Evolutionary conservation across 2,888 invertebrate species (phyloP), one percentile per base, ranked within the genome.

Genomic region (Eucriotettix oculatus): DNA sequence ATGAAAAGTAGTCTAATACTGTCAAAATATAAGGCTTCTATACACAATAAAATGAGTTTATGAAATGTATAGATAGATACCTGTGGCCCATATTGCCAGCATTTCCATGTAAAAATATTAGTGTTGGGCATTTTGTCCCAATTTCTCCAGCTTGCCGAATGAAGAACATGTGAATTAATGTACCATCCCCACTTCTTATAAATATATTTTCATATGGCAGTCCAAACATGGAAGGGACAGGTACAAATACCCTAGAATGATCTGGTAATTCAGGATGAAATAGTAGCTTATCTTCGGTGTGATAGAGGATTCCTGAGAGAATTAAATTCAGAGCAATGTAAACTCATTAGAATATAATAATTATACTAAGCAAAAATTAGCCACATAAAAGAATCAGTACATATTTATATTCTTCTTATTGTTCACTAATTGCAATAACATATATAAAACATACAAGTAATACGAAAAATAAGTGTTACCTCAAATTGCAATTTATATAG

Each of bases 31-130:
- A n/a, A n/a, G n/a, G n/a, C n/a, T n/a, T n/a, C n/a, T 5, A 29
- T 29, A 29, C 29, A 29, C 7, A 29, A 29, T 7, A n/a, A n/a
- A 29, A 29, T 48, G 16, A 48, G 1, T 12, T 48, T 48, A n/a
- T 48, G 48, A 48, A n/a, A 16, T 48, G n/a, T n/a, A 11, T 7
- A 43, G 17, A 42, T n/a, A 41, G 68, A 67, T 64, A 85, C 85
- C 88, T 84, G 71, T 96, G 95, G 0, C 96, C 96, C 81, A 96
- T 91, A 72, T 96, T 97, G 14, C 96, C 96, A 58, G 96, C 96
- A 81, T 96, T 97, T 10, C 96, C 96, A 77, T 97, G 96, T 65
- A 96, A 85, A 74, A 90, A 94, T 58, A 96, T 75, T 69, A 96
- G 77, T 11, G 95, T 95, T 0, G 92, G 90, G 58, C 82, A 83